A percentile compares a stretch with the other conserved stretches of the same genome.
phyloP scores from a whole-genome alignment of 92 coral and sea anemone species.

The Chrysogorgia sp. region DNA sequence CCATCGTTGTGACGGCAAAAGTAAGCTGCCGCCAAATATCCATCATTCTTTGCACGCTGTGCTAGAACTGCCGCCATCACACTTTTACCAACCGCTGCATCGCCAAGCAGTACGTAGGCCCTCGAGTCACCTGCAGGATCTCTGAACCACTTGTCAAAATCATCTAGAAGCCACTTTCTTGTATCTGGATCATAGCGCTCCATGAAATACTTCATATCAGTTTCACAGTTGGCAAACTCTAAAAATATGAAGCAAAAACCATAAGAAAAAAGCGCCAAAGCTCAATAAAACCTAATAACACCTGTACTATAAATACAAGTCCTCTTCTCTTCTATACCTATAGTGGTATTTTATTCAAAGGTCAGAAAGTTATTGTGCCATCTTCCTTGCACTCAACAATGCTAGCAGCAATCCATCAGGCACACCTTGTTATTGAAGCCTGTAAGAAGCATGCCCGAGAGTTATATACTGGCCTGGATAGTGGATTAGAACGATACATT shows the following conservation, averaged over 20 bases:
- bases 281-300: too few relatives aligned
- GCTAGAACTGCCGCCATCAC: constrained; percentile 66
- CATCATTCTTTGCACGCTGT: constrained; percentile 6
- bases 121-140: constrained; percentile 45
- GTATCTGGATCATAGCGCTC: constrained; percentile 45
- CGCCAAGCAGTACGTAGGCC: constrained; percentile 62
- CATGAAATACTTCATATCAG: constrained; percentile 49
- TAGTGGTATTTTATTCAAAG: too few relatives aligned
- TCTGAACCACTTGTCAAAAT: constrained; percentile 48
- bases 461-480: constrained; percentile 9
- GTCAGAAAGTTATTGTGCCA: too few relatives aligned
- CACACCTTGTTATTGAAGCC: too few relatives aligned
- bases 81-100: constrained; percentile 63
- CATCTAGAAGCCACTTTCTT: constrained; percentile 54
- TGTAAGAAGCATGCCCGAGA: constrained; percentile 29
- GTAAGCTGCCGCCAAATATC: constrained; percentile 53
- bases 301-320: too few relatives aligned
- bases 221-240: constrained; percentile 42
- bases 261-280: too few relatives aligned
- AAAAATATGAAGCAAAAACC: constrained; percentile 3
- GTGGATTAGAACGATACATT: constrained; percentile 21
- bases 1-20: constrained; percentile 58
- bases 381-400: too few relatives aligned
- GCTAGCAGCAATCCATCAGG: too few relatives aligned
- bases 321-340: too few relatives aligned